Conservation (phyloP, 2,888 invertebrate genomes). For the Eudasyphora cyanicolor region DNA sequence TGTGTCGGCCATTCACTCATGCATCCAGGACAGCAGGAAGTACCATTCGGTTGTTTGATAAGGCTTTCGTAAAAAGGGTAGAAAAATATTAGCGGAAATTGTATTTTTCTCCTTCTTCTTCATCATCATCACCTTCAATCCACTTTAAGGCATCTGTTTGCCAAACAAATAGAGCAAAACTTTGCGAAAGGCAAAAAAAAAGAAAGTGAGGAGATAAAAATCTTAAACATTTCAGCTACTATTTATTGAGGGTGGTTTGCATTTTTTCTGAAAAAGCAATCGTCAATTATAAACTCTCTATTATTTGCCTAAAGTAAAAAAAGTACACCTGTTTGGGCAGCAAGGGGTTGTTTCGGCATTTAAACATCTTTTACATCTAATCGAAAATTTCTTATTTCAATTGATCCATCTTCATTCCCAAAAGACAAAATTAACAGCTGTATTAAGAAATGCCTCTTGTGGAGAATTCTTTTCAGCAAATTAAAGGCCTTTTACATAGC, state of each 20-base stretch:
- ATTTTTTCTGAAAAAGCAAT: neutral
- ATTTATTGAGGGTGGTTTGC: neutral
- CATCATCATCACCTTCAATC: too few species aligned
- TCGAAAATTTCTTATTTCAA: neutral
- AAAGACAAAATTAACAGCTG: constrained; percentile 23
- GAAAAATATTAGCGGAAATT: constrained; percentile 62
- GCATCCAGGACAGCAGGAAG: neutral
- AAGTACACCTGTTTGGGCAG: neutral
- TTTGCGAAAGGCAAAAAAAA: neutral
- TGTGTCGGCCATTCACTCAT: neutral
- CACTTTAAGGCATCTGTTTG: constrained; percentile 53
- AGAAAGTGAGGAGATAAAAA: constrained; percentile 49
- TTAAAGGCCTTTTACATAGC: constrained; percentile 26
- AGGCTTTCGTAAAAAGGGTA: constrained; percentile 27
- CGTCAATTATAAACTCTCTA: neutral
- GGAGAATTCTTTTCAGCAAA: neutral
- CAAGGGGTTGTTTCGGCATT: neutral
- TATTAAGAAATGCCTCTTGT: neutral
- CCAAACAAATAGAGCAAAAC: constrained; percentile 54
- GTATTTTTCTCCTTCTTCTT: too few species aligned
- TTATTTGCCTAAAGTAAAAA: neutral
- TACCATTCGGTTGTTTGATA: neutral
- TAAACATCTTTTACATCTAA: constrained; percentile 10
- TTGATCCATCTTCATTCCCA: neutral
- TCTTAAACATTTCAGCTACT: neutral